Percentiles rank a stretch among this genome's conserved stretches.
Evolutionary conservation across 2,113 vertebrate species (phyloP).

Genomic region (Smithornis capensis): DNA sequence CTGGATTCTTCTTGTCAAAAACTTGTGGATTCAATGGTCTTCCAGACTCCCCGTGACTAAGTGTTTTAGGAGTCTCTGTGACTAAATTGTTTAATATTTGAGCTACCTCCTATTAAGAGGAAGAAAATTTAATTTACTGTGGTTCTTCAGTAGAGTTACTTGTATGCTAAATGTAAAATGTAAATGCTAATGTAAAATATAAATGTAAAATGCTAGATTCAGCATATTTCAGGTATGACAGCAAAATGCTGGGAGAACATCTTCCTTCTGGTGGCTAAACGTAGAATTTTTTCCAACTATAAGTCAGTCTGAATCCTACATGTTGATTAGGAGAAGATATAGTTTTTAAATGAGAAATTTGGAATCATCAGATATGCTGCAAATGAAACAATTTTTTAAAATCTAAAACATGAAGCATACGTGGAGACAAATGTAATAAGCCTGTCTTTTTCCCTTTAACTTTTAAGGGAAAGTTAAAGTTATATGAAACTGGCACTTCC

Average conservation of each 20-base stretch:
- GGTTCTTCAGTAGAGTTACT: not conserved
- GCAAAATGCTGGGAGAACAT: not conserved
- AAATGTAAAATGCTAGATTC: not conserved
- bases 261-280: not conserved
- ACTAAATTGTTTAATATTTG: not conserved
- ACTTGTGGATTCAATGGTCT: not conserved
- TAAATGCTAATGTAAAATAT: not conserved
- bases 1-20: not conserved
- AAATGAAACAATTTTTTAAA: not conserved
- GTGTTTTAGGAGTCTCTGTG: not conserved
- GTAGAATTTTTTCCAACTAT: not conserved
- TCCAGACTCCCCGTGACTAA: not conserved
- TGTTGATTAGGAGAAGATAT: not conserved
- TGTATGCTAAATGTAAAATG: not conserved
- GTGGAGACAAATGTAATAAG: not conserved
- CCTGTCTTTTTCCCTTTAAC: not conserved
- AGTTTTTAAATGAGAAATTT: not conserved
- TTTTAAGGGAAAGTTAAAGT: too few relatives aligned
- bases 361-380: not conserved
- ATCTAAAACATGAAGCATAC: not conserved
- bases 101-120: not conserved
- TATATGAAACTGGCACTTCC: not conserved
- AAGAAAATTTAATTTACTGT: not conserved
- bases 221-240: not conserved
- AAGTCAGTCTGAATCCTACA: not conserved